Evolutionary conservation across 2,797 vertebrate genomes (phyloP).

Genomic region (Enteromius trimaculatus): DNA sequence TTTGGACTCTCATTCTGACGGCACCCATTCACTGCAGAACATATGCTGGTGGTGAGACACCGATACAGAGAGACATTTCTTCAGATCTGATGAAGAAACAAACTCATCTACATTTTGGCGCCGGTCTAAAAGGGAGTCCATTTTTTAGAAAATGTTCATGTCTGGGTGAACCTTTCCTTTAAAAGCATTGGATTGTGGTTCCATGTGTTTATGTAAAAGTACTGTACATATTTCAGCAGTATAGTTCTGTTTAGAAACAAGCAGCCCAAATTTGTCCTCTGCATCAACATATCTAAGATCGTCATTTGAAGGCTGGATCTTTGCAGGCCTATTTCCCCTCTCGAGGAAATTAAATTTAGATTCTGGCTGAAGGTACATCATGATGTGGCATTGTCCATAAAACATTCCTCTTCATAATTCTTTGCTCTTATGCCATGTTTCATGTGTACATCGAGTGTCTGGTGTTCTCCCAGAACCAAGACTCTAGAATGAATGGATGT

Average conservation of each 20-base stretch:
- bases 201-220: not conserved
- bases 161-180: not conserved
- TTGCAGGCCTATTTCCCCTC: not conserved
- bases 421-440: slow-evolving; percentile 86
- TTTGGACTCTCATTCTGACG: not conserved
- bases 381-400: slow-evolving; percentile 50
- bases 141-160: not conserved
- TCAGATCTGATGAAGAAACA: not conserved
- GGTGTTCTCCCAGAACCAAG: slow-evolving; percentile 83
- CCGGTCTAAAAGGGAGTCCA: too few relatives aligned
- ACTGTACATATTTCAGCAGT: not conserved
- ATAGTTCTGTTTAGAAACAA: not conserved
- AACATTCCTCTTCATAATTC: slow-evolving; percentile 83
- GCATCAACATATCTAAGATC: slow-evolving; percentile 58
- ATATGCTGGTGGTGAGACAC: not conserved
- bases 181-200: not conserved
- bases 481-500: slow-evolving; percentile 80
- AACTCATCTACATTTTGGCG: not conserved
- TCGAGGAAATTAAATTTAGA: slow-evolving; percentile 7
- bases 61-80: not conserved
- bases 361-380: slow-evolving; percentile 11
- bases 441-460: slow-evolving; percentile 85
- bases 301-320: slow-evolving; percentile 77
- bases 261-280: too few relatives aligned
- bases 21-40: not conserved